Evolutionary conservation across 2,113 vertebrate species (phyloP).

Genomic region (Leucopsar rothschildi): DNA sequence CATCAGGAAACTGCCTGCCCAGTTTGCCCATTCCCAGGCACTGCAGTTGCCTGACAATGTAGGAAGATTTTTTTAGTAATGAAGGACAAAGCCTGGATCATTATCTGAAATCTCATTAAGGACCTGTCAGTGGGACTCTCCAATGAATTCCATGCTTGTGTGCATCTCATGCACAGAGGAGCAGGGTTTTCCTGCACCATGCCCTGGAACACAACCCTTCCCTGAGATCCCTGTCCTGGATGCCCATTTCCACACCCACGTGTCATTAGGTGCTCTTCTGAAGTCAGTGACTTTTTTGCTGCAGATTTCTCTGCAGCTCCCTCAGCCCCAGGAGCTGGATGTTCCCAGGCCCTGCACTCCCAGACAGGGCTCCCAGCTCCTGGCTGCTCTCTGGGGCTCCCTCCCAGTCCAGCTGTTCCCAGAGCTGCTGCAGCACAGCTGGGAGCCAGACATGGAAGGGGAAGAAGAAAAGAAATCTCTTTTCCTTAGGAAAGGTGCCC

Average conservation of each 20-base stretch:
- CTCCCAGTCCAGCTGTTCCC: background rate
- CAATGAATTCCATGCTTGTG: background rate
- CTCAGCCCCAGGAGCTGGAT: background rate
- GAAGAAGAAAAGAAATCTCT: too few species aligned
- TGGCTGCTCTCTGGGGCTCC: background rate
- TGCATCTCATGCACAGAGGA: background rate
- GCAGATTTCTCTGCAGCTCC: background rate
- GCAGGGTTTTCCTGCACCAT: background rate
- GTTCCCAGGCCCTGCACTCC: background rate
- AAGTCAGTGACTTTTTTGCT: fast-evolving
- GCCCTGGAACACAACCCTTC: background rate
- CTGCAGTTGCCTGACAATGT: background rate
- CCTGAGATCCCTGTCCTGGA: background rate
- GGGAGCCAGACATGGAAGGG: fast-evolving
- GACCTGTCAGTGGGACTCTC: background rate
- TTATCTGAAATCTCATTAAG: background rate
- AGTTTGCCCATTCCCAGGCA: background rate
- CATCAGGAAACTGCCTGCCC: background rate
- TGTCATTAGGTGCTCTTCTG: fast-evolving
- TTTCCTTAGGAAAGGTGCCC: background rate
- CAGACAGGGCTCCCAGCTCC: fast-evolving
- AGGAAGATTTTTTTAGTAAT: background rate
- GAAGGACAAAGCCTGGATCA: background rate
- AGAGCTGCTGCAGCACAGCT: background rate
- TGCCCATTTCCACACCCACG: background rate